Percentiles rank a stretch among this genome's conserved stretches.
phyloP scores from a whole-genome alignment of 2,797 vertebrate genomes.

The Phaenicophaeus curvirostris region DNA sequence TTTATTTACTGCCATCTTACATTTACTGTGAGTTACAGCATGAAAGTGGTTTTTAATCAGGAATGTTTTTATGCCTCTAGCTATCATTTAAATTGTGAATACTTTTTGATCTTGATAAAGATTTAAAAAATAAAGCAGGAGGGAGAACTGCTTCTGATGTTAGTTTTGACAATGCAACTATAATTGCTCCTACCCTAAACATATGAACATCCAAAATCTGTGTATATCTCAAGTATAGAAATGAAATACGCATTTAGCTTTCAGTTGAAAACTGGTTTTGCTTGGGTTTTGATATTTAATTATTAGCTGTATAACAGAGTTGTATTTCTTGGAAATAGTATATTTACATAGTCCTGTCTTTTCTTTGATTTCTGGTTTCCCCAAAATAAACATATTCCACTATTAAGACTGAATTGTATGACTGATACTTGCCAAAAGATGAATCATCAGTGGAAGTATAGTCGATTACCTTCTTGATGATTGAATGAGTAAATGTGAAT shows the following conservation, averaged over 20 bases:
- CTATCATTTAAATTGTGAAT: neutral
- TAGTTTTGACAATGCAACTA: neutral
- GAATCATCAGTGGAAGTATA: neutral
- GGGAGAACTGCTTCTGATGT: neutral
- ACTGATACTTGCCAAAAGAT: neutral
- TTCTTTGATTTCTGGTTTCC: neutral
- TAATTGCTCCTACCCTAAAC: neutral
- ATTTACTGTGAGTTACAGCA: neutral
- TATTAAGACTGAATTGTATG: neutral
- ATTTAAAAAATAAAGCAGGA: neutral
- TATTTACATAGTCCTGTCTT: neutral
- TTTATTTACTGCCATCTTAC: conserved; percentile 1
- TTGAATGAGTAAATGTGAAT: neutral
- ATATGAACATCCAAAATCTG: neutral
- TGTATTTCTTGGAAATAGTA: neutral
- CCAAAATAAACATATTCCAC: neutral
- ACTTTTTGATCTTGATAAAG: neutral
- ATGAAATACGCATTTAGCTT: neutral
- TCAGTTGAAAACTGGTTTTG: neutral
- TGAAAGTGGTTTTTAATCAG: conserved; percentile 9
- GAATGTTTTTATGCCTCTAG: neutral
- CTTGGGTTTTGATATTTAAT: neutral
- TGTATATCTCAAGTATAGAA: neutral
- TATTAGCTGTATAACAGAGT: neutral
- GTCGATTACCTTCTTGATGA: neutral